These are phyloP conservation scores for Zelostemma sp. DNA, from an alignment of 1,140 invertebrate species.

Conservation along the genomic window DNA sequence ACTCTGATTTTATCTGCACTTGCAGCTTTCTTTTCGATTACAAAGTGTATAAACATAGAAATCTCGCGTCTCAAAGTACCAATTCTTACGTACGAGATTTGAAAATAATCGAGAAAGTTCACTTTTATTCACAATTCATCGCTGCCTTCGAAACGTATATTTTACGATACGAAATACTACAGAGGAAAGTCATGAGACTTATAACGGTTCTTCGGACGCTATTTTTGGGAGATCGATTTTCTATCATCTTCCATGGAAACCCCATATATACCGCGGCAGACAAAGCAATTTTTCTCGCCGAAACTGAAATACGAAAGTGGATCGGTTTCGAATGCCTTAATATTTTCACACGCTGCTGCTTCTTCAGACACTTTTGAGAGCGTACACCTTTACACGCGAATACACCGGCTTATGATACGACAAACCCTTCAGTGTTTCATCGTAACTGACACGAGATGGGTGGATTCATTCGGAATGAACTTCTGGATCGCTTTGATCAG, in stretches of 20 bases:
- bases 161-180: slow-evolving; percentile 3
- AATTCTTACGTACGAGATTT: no score
- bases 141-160: no score
- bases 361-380: neutral
- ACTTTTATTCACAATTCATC: neutral
- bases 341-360: slow-evolving; percentile 2
- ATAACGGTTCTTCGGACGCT: neutral
- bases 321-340: slow-evolving; percentile 8
- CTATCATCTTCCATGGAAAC: slow-evolving; percentile 14
- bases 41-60: neutral
- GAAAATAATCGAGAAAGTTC: neutral
- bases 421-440: slow-evolving; percentile 36
- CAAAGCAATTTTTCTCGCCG: slow-evolving; percentile 9
- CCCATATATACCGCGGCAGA: slow-evolving; percentile 6
- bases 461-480: slow-evolving; percentile 55
- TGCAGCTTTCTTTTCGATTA: neutral
- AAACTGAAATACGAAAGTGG: slow-evolving; percentile 10
- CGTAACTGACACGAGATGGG: slow-evolving; percentile 34
- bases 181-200: slow-evolving; percentile 13
- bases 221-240: slow-evolving; percentile 22
- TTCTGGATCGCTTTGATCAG: slow-evolving; percentile 54
- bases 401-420: slow-evolving; percentile 19
- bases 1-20: slow-evolving; percentile 3
- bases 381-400: slow-evolving; percentile 15
- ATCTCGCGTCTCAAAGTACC: no score